A percentile compares a stretch with the other conserved stretches of the same genome.
Conservation (phyloP, 2,888 invertebrate species). For the Chymomyza fuscimana region DNA sequence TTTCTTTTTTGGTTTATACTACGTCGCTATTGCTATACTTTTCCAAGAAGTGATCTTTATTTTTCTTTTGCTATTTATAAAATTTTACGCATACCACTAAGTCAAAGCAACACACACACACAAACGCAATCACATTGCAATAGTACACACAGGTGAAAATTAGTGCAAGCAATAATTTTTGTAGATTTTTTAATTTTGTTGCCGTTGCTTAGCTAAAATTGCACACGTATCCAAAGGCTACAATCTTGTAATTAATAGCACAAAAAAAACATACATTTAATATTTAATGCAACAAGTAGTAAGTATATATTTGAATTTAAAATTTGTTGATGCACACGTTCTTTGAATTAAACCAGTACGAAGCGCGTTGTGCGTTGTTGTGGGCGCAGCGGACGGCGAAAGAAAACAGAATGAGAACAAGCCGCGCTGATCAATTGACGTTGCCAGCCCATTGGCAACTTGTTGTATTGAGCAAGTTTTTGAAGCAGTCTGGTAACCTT, state of each 20-base stretch:
- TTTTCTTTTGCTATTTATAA: slow-evolving; percentile 30
- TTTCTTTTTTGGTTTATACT: not conserved
- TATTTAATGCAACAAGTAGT: not conserved
- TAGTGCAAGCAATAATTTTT: slow-evolving; percentile 43
- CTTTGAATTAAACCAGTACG: not conserved
- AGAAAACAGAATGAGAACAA: not conserved
- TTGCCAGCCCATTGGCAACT: not conserved
- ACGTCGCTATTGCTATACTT: slow-evolving; percentile 21
- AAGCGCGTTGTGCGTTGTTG: not conserved
- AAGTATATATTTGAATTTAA: not conserved
- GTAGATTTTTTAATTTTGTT: slow-evolving; percentile 26
- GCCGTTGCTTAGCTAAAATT: not conserved
- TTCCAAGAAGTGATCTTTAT: slow-evolving; percentile 56
- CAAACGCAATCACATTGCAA: slow-evolving; percentile 35
- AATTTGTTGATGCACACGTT: not conserved
- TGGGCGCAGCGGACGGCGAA: not conserved
- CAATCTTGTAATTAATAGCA: not conserved
- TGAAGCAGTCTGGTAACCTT: not conserved
- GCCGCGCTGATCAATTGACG: not conserved
- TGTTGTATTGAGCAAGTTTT: not conserved
- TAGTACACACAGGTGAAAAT: slow-evolving; percentile 59
- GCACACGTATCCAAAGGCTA: not conserved
- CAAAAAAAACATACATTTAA: not conserved
- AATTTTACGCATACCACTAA: not conserved
- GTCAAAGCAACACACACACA: slow-evolving; percentile 48